phyloP scores from a whole-genome alignment of 1,140 invertebrate genomes.

The Caerostris darwini region DNA sequence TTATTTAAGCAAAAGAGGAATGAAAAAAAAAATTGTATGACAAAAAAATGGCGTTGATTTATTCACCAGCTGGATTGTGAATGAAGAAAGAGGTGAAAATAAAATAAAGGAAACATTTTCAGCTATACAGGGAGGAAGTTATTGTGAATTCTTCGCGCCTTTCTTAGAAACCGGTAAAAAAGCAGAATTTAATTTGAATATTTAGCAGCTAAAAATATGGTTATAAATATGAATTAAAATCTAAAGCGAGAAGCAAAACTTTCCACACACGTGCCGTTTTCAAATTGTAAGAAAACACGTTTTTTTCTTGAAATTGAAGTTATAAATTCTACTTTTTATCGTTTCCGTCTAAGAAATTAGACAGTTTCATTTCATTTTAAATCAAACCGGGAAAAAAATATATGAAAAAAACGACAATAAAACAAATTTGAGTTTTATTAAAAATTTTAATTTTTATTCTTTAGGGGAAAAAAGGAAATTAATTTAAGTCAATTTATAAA shows the following conservation, averaged over 20 bases:
- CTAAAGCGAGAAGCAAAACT: neutral
- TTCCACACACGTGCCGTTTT: too few relatives aligned
- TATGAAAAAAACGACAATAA: neutral
- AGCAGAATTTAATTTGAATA: conserved; percentile 44
- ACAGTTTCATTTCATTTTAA: neutral
- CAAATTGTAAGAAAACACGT: neutral
- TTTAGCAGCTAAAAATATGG: neutral
- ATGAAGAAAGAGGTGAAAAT: neutral
- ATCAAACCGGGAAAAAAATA: neutral
- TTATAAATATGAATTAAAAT: neutral
- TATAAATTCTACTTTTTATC: neutral
- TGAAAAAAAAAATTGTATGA: neutral
- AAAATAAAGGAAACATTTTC: neutral
- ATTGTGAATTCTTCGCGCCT: conserved; percentile 10
- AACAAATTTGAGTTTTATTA: too few relatives aligned
- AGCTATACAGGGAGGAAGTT: neutral
- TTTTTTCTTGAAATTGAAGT: neutral
- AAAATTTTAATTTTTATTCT: too few relatives aligned
- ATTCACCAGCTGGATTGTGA: neutral
- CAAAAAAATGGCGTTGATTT: neutral
- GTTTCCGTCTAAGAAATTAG: neutral
- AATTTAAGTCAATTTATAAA: too few relatives aligned
- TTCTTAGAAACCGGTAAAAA: neutral
- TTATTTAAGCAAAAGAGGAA: conserved; percentile 1
- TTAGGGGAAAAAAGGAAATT: too few relatives aligned